Evolutionary conservation across 2,797 vertebrate genomes (phyloP), one percentile per base, ranked within the genome.

Genomic region (Bryconaethiops microstoma): DNA sequence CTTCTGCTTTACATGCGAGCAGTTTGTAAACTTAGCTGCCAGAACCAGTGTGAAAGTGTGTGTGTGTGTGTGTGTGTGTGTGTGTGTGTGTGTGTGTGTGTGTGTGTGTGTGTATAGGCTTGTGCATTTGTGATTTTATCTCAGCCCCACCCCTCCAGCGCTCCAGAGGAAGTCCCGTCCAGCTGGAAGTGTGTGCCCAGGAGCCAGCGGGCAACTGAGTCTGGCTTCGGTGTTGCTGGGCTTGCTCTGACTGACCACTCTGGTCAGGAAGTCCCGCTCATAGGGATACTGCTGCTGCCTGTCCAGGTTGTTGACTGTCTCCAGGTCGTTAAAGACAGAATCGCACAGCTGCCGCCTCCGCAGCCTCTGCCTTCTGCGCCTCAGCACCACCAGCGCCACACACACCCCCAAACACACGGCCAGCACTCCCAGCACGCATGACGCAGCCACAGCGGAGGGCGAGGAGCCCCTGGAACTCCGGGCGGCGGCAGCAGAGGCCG

Each of bases 141-240:
- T 91, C 39, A 91, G 86, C 5, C 89, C 92, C 0, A 81, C 77
- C 7, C 68, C 86, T 78, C 93, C 92, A 0, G 93, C 91, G 81
- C 91, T 91, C 94, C 94, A 95, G 82, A 92, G 82, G 40, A 93
- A 94, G 85, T 94, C 93, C 77, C 88, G 80, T 16, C 77, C 82
- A 2, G 83, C 86, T 54, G 87, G 82, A 25, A 88, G 86, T 1
- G 84, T 90, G 42, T 91, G 86, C 0, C 92, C 91, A 0, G 91
- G 88, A 62, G 90, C 91, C 23, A 93, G 83, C 8, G 91, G 79
- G 60, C 93, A 87, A 82, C 91, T 91, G 81, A 95, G 91, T 5
- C 89, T 88, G 10, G 92, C 89, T 0, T 94, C 92, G 14, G 92
- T 93, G 90, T 96, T 96, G 85, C 94, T 94, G 82, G 95, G 94